A percentile compares a stretch with the other conserved stretches of the same genome.
Evolutionary conservation across 2,888 invertebrate genomes (phyloP).

Genomic region (Hydropsyche betteni): DNA sequence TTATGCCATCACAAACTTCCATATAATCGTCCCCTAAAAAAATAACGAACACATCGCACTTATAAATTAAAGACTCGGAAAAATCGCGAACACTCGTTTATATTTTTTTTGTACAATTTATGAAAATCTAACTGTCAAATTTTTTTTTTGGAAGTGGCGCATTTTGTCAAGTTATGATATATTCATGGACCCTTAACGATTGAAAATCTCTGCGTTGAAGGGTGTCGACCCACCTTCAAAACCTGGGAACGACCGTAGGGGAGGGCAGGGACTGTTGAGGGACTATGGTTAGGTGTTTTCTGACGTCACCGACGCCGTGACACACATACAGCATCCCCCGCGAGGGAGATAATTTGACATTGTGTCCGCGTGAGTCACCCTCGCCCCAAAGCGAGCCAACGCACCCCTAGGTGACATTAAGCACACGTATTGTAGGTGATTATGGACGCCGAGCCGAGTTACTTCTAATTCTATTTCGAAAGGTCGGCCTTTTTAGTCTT

Average conservation of each 20-base stretch:
- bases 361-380: slow-evolving; percentile 47
- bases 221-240: too few species aligned
- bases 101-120: too few species aligned
- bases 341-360: slow-evolving; percentile 50
- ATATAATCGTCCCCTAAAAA: too few species aligned
- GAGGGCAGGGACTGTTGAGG: not conserved
- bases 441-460: slow-evolving; percentile 40
- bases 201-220: too few species aligned
- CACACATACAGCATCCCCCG: slow-evolving; percentile 49
- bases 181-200: too few species aligned
- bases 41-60: too few species aligned
- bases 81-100: too few species aligned
- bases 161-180: too few species aligned
- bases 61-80: too few species aligned
- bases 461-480: slow-evolving; percentile 35
- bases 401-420: slow-evolving; percentile 29
- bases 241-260: too few species aligned
- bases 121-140: too few species aligned
- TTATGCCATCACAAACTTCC: not conserved
- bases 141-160: too few species aligned
- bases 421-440: slow-evolving; percentile 40
- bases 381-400: not conserved
- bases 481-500: not conserved
- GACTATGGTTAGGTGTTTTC: slow-evolving; percentile 1
- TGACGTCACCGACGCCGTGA: slow-evolving; percentile 46